phyloP scores from a whole-genome alignment of 2,888 invertebrate genomes.

The Shargacucullia verbasci region DNA sequence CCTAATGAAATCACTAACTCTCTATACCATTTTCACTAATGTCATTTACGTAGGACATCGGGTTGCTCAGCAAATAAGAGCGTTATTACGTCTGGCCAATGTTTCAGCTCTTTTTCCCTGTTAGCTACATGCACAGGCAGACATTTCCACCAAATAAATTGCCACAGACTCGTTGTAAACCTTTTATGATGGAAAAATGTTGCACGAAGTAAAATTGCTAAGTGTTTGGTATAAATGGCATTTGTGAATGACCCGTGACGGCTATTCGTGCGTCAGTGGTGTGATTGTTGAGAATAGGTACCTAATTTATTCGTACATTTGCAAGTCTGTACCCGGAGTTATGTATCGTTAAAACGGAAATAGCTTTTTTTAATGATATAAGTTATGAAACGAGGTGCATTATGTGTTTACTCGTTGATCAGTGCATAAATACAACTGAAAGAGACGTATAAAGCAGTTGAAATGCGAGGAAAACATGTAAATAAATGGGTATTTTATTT shows the following conservation, averaged over 20 bases:
- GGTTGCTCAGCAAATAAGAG: slow-evolving; percentile 47
- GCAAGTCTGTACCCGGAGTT: neutral
- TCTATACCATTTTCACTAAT: slow-evolving; percentile 25
- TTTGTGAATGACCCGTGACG: slow-evolving; percentile 30
- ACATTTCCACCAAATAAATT: slow-evolving; percentile 58
- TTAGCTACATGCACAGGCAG: slow-evolving; percentile 51
- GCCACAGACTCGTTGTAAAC: slow-evolving; percentile 47
- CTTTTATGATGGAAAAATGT: slow-evolving; percentile 57
- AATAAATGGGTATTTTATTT: slow-evolving; percentile 1
- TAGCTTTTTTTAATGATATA: too few species aligned
- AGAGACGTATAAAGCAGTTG: too few species aligned
- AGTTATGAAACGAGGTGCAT: too few species aligned
- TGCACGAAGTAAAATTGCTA: slow-evolving; percentile 48
- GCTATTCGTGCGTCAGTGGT: slow-evolving; percentile 13
- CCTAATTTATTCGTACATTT: slow-evolving; percentile 22
- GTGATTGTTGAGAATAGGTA: slow-evolving; percentile 26
- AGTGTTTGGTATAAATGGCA: slow-evolving; percentile 45
- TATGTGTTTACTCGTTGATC: too few species aligned
- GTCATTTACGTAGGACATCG: slow-evolving; percentile 20
- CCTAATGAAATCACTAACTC: slow-evolving; percentile 6
- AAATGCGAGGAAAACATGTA: slow-evolving; percentile 2
- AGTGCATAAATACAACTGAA: too few species aligned
- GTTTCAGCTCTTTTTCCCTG: slow-evolving; percentile 64
- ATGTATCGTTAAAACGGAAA: too few species aligned
- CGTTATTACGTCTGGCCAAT: slow-evolving; percentile 47